Evolutionary conservation across 2,797 vertebrate genomes (phyloP).

Genomic region (Rhinophrynus dorsalis): DNA sequence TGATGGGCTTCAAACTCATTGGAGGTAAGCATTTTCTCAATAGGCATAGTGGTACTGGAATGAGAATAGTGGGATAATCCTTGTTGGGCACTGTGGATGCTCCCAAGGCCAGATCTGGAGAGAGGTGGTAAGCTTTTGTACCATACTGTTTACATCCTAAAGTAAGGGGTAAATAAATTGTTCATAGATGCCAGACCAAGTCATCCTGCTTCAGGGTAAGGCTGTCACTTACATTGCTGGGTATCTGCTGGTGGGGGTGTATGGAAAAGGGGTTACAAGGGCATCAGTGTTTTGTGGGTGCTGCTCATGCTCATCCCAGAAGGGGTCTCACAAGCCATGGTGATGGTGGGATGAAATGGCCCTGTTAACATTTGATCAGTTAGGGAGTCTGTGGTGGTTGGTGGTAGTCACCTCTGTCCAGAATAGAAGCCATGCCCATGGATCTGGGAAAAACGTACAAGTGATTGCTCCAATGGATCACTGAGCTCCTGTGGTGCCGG

Average conservation of each 20-base stretch:
- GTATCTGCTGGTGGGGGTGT: conserved; percentile 90
- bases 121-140: conserved; percentile 91
- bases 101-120: conserved; percentile 86
- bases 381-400: conserved; percentile 70
- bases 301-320: conserved; percentile 94
- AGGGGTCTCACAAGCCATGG: conserved; percentile 93
- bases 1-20: conserved; percentile 94
- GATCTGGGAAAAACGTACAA: conserved; percentile 77
- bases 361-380: conserved; percentile 81
- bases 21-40: conserved; percentile 95
- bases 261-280: conserved; percentile 90
- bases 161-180: conserved; percentile 92
- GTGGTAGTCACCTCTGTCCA: conserved; percentile 90
- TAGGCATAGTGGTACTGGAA: conserved; percentile 86
- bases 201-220: conserved; percentile 95
- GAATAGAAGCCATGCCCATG: conserved; percentile 93
- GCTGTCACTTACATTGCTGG: conserved; percentile 90
- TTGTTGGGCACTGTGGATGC: conserved; percentile 91
- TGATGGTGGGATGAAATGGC: conserved; percentile 93
- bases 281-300: conserved; percentile 95
- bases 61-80: conserved; percentile 91
- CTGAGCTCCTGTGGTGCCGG: conserved; percentile 78
- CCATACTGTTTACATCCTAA: conserved; percentile 93
- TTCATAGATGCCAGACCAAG: conserved; percentile 92
- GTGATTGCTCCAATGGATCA: conserved; percentile 71